Evolutionary conservation across 2,113 vertebrate genomes (phyloP), one percentile per base, ranked within the genome.

Genomic region (Channa argus): DNA sequence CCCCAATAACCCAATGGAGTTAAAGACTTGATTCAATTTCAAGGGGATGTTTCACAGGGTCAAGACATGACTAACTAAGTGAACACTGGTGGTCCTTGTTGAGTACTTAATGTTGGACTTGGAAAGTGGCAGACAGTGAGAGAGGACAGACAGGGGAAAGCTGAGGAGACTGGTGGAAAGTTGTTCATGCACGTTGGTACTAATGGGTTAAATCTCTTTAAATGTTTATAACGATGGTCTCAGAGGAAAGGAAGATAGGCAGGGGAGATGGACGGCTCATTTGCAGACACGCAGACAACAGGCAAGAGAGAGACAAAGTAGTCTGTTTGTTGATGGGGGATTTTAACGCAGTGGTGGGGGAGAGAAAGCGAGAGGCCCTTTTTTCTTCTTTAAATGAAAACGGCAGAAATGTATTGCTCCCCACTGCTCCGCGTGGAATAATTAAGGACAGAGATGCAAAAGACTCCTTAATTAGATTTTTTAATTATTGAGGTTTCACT

Each of bases 401-500:
- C 41, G 46, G 78, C 77, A 89, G 77, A 89, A 91, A 86, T 80
- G 83, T 88, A 81, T 80, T 80, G 55, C 80, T 92, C 82, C 89
- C 82, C 88, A 70, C 89, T 79, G 88, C 88, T 93, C 86, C 77
- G 56, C 15, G 2, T 70, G 87, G 91, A 93, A 92, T 94, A 94
- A 94, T 94, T 94, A 94, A 92, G 85, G 72, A 84, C 82, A 52
- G 83, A 92, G 91, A 94, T 93, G 93, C 89, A 93, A 94, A 93
- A 92, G 91, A 94, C 90, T 93, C 89, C 79, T 88, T 94, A 93
- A 94, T 94, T 94, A 94, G 93, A 92, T 94, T 93, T 93, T 94
- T 94, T 94, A 94, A 94, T 94, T 94, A 94, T 94, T 94, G 91
- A 94, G 90, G 92, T 93, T 94, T 94, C 91, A 87, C 86, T 91